These are phyloP conservation scores for Danaus chrysippus DNA, from an alignment of 2,888 invertebrate genomes.

Conservation along the genomic window DNA sequence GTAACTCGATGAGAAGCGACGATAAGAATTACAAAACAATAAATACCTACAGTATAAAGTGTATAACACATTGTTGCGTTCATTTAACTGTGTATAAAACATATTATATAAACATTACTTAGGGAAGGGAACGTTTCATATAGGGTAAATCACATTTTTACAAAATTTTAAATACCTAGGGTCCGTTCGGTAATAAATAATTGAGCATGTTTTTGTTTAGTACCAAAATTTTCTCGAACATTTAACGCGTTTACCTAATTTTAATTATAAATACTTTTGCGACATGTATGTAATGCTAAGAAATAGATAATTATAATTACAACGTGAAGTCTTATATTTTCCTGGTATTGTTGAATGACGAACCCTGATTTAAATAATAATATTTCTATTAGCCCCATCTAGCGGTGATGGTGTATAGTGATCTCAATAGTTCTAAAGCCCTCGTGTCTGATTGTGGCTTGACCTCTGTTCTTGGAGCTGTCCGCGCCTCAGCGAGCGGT, in stretches of 20 bases:
- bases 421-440: conserved; percentile 89
- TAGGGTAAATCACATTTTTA: conserved; percentile 52
- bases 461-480: conserved; percentile 50
- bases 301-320: no score
- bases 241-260: not conserved
- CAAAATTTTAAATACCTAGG: conserved; percentile 43
- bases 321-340: no score
- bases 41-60: conserved; percentile 25
- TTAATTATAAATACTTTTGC: conserved; percentile 5
- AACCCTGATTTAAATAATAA: conserved; percentile 49
- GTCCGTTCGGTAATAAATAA: conserved; percentile 31
- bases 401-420: conserved; percentile 90
- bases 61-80: conserved; percentile 7
- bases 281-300: no score
- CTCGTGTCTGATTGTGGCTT: conserved; percentile 83
- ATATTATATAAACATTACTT: conserved; percentile 13
- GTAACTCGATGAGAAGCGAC: conserved; percentile 29
- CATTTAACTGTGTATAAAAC: conserved; percentile 17
- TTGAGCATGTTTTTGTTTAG: conserved; percentile 18
- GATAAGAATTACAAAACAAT: conserved; percentile 30
- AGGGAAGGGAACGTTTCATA: conserved; percentile 30
- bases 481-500: conserved; percentile 65
- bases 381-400: conserved; percentile 81
- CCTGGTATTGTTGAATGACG: conserved; percentile 16
- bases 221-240: not conserved